Evolutionary conservation across 2,113 vertebrate species (phyloP).

Genomic region (Psilopsiagon aymara): DNA sequence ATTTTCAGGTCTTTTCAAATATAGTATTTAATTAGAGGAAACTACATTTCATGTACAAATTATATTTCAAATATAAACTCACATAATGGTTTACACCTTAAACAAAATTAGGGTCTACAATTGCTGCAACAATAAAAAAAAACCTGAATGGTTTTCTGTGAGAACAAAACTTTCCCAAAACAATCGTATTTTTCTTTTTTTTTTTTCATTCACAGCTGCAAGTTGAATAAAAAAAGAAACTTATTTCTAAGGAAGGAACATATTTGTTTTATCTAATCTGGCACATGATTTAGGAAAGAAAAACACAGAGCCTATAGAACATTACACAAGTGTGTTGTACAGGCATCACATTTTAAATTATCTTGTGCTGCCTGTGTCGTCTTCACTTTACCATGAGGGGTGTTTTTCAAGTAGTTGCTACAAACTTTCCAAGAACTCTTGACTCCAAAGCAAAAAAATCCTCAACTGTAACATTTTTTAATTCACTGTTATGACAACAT

Average conservation of each 20-base stretch:
- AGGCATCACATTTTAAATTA: background rate
- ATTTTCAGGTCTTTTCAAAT: background rate
- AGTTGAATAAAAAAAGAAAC: slow-evolving; percentile 16
- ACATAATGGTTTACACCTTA: background rate
- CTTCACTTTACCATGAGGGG: background rate
- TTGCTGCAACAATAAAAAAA: background rate
- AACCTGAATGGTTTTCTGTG: background rate
- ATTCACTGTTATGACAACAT: background rate
- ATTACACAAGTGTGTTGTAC: background rate
- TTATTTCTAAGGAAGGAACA: background rate
- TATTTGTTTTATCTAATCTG: background rate
- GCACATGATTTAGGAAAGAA: background rate
- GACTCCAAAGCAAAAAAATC: background rate
- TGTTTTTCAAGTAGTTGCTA: background rate
- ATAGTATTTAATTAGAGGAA: background rate
- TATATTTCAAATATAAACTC: background rate
- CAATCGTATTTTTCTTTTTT: background rate
- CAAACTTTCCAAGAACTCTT: background rate
- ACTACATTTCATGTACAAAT: background rate
- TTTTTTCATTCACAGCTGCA: slow-evolving; percentile 10
- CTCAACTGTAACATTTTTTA: background rate
- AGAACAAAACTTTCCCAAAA: background rate
- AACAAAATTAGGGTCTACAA: background rate
- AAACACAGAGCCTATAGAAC: background rate
- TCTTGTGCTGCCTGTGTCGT: background rate